Conservation (phyloP, 2,888 invertebrate species). For the Ophioninae sp. region DNA sequence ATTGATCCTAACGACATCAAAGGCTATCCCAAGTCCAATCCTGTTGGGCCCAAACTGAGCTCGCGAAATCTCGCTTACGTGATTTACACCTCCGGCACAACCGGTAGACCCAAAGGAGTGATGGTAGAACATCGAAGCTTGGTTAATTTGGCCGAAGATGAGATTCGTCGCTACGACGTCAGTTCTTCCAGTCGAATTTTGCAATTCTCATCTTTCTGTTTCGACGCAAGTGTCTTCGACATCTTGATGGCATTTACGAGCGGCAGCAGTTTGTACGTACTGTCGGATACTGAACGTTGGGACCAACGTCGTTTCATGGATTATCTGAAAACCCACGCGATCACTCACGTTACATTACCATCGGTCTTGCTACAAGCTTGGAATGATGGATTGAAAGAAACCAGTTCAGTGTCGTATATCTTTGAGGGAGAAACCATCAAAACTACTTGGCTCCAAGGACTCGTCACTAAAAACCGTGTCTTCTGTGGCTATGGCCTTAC, state of each 20-base stretch:
- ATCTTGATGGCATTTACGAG: slow-evolving; percentile 6
- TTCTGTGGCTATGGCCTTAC: slow-evolving; percentile 23
- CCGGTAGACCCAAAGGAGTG: slow-evolving; percentile 21
- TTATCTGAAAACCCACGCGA: slow-evolving; percentile 2
- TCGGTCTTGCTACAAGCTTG: slow-evolving; percentile 8
- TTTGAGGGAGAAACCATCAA: slow-evolving; percentile 4
- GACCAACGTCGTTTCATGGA: not conserved
- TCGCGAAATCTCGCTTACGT: slow-evolving; percentile 21
- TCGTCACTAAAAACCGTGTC: not conserved
- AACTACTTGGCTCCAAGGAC: not conserved
- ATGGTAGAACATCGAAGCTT: slow-evolving; percentile 29
- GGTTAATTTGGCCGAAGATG: slow-evolving; percentile 28
- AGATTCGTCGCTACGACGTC: slow-evolving; percentile 3
- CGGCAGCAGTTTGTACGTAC: slow-evolving; percentile 14
- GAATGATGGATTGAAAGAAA: slow-evolving; percentile 6
- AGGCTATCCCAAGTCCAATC: not conserved
- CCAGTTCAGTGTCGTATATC: not conserved
- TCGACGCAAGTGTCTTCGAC: slow-evolving; percentile 21
- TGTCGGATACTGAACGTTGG: not conserved
- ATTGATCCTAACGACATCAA: not conserved
- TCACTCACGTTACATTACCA: slow-evolving; percentile 19
- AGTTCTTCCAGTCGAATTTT: slow-evolving; percentile 4
- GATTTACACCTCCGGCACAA: slow-evolving; percentile 30
- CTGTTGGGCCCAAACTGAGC: not conserved
- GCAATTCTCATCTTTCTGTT: slow-evolving; percentile 12